These are phyloP conservation scores for Euphonia xanthogaster DNA, from an alignment of 2,797 vertebrate species.

Conservation along the genomic window DNA sequence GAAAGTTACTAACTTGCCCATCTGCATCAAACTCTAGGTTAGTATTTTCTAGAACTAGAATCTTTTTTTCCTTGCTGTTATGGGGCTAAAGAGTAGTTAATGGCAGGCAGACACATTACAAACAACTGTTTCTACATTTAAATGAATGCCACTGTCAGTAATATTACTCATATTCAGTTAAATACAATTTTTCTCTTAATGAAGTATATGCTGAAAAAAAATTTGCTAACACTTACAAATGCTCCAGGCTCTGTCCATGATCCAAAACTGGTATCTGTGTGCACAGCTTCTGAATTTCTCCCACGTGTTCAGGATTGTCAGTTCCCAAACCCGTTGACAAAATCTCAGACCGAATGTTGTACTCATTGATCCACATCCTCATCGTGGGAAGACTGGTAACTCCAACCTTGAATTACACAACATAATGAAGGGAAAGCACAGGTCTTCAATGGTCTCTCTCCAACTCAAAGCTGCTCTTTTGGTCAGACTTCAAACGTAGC, in stretches of 20 bases:
- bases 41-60: background rate
- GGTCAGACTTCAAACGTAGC: background rate
- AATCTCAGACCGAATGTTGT: conserved; percentile 76
- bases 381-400: background rate
- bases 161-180: background rate
- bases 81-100: background rate
- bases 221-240: conserved; percentile 42
- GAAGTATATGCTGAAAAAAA: background rate
- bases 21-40: background rate
- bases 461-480: background rate
- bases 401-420: conserved; percentile 65
- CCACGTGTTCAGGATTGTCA: conserved; percentile 74
- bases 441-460: background rate
- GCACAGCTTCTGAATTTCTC: conserved; percentile 56
- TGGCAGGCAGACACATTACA: background rate
- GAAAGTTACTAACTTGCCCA: background rate
- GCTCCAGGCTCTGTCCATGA: background rate
- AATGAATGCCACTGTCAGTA: background rate
- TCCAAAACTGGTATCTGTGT: background rate
- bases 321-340: conserved; percentile 74
- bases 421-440: background rate
- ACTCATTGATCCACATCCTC: conserved; percentile 57
- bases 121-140: background rate
- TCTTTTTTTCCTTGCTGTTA: background rate
- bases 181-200: background rate